Conservation (phyloP, 2,888 invertebrate genomes). For the Capitulum mitella region DNA sequence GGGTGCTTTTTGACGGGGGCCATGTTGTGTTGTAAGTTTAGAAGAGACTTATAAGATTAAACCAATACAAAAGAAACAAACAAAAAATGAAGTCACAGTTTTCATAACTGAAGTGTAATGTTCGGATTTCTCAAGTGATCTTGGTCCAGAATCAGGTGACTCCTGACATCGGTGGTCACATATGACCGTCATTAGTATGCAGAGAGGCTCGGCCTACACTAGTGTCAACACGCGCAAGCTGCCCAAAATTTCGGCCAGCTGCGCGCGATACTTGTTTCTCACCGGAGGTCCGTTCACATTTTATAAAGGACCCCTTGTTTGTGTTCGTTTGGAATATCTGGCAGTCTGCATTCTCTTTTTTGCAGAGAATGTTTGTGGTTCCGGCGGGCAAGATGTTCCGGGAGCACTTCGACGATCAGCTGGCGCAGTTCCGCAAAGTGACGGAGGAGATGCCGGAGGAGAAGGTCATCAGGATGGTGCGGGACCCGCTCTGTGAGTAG, state of each 20-base stretch:
- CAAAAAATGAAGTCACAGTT: no score
- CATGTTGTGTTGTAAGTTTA: no score
- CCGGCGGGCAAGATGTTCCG: conserved; percentile 14
- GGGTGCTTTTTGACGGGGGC: no score
- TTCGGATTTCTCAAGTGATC: no score
- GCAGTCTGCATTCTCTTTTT: not conserved
- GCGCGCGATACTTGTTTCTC: no score
- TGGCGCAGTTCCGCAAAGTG: not conserved
- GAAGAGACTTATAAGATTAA: no score
- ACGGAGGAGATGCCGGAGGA: not conserved
- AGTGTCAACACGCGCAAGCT: not conserved
- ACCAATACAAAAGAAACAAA: no score
- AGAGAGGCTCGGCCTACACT: no score
- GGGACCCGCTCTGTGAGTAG: conserved; percentile 22
- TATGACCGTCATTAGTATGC: no score
- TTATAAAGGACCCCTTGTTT: not conserved
- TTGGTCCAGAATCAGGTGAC: no score
- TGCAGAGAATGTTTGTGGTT: conserved; percentile 8
- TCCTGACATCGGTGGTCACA: no score
- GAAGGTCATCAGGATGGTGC: not conserved
- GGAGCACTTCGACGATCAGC: conserved; percentile 18
- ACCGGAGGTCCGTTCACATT: not conserved
- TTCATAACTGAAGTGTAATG: no score
- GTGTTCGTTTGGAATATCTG: not conserved
- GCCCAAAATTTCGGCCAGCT: not conserved